Conservation (phyloP, 30 jellyfish, hydroid and myxozoan species). For the Aurelia sp. region DNA sequence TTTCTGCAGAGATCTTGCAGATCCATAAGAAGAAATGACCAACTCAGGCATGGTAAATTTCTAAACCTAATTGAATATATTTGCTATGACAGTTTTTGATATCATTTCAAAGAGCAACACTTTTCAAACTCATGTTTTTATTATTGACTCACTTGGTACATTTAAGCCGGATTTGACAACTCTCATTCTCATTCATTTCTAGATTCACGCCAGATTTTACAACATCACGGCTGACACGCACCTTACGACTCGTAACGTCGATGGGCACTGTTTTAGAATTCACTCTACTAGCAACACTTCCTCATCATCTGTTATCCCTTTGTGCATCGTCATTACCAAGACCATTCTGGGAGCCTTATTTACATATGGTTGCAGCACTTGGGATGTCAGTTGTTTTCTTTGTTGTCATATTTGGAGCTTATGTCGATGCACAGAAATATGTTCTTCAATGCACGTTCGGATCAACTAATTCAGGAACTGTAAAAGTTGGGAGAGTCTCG, state of each 20-base stretch:
- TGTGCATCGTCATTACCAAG: slow-evolving; percentile 96
- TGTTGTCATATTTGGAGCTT: slow-evolving; percentile 89
- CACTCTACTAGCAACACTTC: slow-evolving; percentile 94
- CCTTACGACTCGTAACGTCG: slow-evolving; percentile 81
- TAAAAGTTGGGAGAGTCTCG: slow-evolving; percentile 65
- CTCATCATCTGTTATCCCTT: slow-evolving; percentile 94
- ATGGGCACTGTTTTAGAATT: slow-evolving; percentile 90
- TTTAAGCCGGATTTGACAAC: background rate
- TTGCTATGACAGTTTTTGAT: too few relatives aligned
- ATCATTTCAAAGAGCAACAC: too few relatives aligned
- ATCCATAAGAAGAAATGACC: too few relatives aligned
- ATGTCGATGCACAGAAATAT: slow-evolving; percentile 97
- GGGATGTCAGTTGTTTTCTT: slow-evolving; percentile 90
- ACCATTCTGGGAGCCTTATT: slow-evolving; percentile 98
- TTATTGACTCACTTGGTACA: too few relatives aligned
- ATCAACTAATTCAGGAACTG: slow-evolving; percentile 70
- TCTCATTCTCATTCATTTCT: background rate
- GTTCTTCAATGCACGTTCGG: slow-evolving; percentile 98
- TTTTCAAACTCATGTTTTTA: too few relatives aligned
- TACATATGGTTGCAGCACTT: slow-evolving; percentile 89
- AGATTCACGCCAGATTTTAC: slow-evolving; percentile 98
- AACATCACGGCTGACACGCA: slow-evolving; percentile 92
- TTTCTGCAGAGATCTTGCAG: too few relatives aligned
- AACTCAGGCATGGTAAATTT: too few relatives aligned
- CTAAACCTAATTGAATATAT: too few relatives aligned